These are phyloP conservation scores for Nomia melanderi DNA, from an alignment of 1,140 invertebrate genomes.

Conservation along the genomic window DNA sequence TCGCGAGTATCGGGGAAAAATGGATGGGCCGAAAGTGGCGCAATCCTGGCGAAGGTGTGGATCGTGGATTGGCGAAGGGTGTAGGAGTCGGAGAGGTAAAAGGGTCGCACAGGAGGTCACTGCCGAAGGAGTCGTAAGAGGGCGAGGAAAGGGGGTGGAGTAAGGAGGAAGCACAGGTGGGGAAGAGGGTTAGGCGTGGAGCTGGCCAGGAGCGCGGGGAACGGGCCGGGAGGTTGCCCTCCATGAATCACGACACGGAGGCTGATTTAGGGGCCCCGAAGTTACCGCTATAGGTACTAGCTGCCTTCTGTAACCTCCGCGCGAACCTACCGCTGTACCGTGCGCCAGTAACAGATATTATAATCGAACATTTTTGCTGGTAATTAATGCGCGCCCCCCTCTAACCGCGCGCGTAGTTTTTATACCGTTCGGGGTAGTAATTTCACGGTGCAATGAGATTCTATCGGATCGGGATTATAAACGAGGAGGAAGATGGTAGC, in stretches of 20 bases:
- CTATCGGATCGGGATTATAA: no score
- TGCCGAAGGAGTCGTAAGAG: constrained; percentile 73
- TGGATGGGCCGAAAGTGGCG: constrained; percentile 50
- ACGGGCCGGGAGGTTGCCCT: constrained; percentile 72
- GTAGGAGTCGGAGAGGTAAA: constrained; percentile 70
- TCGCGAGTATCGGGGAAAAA: constrained; percentile 6
- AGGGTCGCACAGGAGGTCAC: constrained; percentile 77
- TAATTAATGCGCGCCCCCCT: neutral
- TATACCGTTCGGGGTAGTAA: no score
- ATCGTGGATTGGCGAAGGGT: constrained; percentile 61
- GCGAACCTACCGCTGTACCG: constrained; percentile 68
- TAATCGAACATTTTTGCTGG: constrained; percentile 23
- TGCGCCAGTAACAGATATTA: constrained; percentile 55
- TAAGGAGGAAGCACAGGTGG: constrained; percentile 54
- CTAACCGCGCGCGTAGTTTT: no score
- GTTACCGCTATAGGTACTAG: constrained; percentile 76
- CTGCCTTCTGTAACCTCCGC: constrained; percentile 72
- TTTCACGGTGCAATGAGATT: no score
- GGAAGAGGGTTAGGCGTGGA: constrained; percentile 47
- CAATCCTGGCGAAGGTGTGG: constrained; percentile 56
- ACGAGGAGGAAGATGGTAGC: no score
- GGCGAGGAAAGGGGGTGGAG: constrained; percentile 60
- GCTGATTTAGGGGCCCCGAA: constrained; percentile 80
- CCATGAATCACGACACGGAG: constrained; percentile 78
- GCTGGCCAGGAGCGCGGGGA: constrained; percentile 35